Conservation (phyloP, 2,113 vertebrate genomes). For the Tragelaphus buxtoni region DNA sequence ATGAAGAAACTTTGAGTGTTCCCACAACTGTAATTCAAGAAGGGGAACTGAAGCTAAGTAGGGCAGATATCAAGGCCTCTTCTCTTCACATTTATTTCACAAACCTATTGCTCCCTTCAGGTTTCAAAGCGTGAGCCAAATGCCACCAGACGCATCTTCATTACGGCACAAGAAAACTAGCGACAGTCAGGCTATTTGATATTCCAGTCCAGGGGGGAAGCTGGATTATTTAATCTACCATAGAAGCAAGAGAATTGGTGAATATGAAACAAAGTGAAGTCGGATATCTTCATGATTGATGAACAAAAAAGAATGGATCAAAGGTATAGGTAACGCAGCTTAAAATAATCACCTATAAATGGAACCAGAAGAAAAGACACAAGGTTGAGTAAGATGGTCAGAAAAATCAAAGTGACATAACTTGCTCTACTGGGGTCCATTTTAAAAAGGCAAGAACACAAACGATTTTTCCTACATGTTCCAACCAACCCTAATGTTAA, state of each 20-base stretch:
- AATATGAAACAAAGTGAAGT: background rate
- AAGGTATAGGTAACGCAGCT: background rate
- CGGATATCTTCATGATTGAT: background rate
- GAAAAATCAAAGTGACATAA: slow-evolving; percentile 26
- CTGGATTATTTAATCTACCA: background rate
- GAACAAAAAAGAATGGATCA: background rate
- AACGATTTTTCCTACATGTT: background rate
- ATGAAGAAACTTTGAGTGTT: background rate
- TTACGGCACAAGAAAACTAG: background rate
- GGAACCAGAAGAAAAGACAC: background rate
- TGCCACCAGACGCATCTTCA: background rate
- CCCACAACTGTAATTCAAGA: background rate
- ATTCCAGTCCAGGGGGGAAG: background rate
- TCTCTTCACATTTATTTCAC: background rate
- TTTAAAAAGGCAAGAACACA: background rate
- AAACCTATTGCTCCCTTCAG: background rate
- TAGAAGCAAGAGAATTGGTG: background rate
- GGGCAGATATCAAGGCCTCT: background rate
- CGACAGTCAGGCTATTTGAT: background rate
- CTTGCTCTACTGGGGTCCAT: slow-evolving; percentile 2
- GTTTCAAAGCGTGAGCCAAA: background rate
- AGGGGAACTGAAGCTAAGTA: background rate
- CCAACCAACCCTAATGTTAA: background rate
- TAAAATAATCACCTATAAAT: slow-evolving; percentile 20
- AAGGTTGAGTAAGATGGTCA: background rate